A percentile compares a stretch with the other conserved stretches of the same genome.
Evolutionary conservation across 92 coral and sea anemone species (phyloP).

Genomic region (Heteractis magnifica): DNA sequence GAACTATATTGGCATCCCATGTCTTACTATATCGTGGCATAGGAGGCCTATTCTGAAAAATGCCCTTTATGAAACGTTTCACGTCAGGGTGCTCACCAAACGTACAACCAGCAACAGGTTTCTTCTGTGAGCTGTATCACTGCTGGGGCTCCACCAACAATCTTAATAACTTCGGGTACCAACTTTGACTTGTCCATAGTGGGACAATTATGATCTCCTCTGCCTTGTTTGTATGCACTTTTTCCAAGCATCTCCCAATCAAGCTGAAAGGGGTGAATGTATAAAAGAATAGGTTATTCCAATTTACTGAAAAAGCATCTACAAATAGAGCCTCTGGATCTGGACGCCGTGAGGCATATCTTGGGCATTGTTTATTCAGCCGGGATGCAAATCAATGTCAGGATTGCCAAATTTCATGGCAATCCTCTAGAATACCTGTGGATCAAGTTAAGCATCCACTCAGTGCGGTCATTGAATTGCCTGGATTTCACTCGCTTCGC

Average conservation of each 20-base stretch:
- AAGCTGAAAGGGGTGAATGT: constrained; percentile 40
- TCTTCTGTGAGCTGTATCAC: too few relatives aligned
- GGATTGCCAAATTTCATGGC: constrained; percentile 1
- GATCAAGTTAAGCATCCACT: constrained; percentile 28
- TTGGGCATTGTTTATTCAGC: neutral
- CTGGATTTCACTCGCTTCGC: constrained; percentile 50
- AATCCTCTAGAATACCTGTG: constrained; percentile 18
- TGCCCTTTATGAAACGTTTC: too few relatives aligned
- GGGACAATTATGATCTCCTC: constrained; percentile 41
- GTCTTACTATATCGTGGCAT: too few relatives aligned
- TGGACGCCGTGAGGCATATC: constrained; percentile 46
- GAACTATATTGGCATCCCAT: constrained; percentile 22
- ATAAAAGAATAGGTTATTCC: constrained; percentile 36
- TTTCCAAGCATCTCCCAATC: constrained; percentile 39
- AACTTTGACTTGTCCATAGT: constrained; percentile 38
- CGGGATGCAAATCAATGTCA: neutral
- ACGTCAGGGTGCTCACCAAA: too few relatives aligned
- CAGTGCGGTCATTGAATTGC: neutral
- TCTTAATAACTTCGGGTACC: constrained; percentile 8
- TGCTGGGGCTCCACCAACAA: too few relatives aligned
- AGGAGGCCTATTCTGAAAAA: too few relatives aligned
- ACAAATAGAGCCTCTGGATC: constrained; percentile 53
- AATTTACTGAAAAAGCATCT: constrained; percentile 48
- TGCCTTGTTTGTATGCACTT: constrained; percentile 17
- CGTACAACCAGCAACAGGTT: neutral